Evolutionary conservation across 2,888 invertebrate genomes (phyloP).

Genomic region (Thecophora atra): DNA sequence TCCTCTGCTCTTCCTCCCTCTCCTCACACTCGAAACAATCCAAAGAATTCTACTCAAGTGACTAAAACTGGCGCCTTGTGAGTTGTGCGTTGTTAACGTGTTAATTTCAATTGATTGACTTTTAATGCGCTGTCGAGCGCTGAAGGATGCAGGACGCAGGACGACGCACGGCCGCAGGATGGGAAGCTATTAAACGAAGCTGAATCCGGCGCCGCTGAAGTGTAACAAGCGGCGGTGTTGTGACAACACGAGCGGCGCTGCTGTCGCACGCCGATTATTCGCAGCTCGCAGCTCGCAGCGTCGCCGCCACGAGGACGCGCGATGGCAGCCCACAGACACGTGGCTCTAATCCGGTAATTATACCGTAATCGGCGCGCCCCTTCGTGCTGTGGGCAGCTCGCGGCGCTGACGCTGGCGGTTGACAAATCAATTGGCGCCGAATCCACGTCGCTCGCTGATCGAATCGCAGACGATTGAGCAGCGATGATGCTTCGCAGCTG

Average conservation of each 20-base stretch:
- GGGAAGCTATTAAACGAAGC: constrained; percentile 33
- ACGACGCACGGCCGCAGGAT: background rate
- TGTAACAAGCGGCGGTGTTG: constrained; percentile 13
- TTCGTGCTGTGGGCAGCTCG: no score
- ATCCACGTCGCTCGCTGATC: background rate
- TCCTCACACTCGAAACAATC: constrained; percentile 7
- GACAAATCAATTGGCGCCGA: background rate
- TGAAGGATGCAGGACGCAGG: background rate
- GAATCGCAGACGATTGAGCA: background rate
- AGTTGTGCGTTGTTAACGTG: constrained; percentile 57
- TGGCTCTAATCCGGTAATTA: constrained; percentile 52
- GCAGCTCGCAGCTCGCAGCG: constrained; percentile 39
- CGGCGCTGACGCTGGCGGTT: background rate
- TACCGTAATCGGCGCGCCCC: constrained; percentile 12
- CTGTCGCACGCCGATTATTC: constrained; percentile 42
- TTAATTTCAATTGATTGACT: constrained; percentile 61
- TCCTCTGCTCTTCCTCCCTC: no score
- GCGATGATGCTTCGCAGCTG: background rate
- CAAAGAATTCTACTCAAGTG: background rate
- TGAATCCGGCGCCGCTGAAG: constrained; percentile 5
- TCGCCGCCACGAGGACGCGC: constrained; percentile 29
- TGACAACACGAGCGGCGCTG: constrained; percentile 21
- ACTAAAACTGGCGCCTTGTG: background rate
- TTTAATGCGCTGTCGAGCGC: constrained; percentile 51
- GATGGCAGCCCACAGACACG: constrained; percentile 42